Evolutionary conservation across 1,140 invertebrate species (phyloP), one percentile per base, ranked within the genome.

Genomic region (Drosophila albomicans): DNA sequence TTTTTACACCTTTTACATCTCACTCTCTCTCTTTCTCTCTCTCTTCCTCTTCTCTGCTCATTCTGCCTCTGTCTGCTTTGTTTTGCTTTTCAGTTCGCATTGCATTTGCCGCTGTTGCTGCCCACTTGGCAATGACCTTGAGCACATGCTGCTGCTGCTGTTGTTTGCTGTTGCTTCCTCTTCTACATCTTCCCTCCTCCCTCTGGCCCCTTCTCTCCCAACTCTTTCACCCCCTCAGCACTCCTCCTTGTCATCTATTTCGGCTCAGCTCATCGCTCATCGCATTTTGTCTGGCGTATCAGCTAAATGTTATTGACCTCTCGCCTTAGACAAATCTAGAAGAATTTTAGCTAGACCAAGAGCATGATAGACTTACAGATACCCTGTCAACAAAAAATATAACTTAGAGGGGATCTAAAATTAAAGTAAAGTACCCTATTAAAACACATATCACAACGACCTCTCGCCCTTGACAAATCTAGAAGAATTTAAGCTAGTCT

Each of bases 121-220:
- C 67, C 52, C 62, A 49, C 67, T 77, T 88, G 78, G 59, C 85
- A 88, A 32, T 84, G 85, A 89, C 85, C 85, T 89, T 89, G 85
- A 85, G 56, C 74, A 75, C 10, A 7, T 13, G 8, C 49, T 54
- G 61, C 41, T 15, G 43, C 54, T 56, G 25, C 25, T 56, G 20
- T 52, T 57, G 15, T 56, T 25, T 3, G 20, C 41, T 20, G 15
- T 61, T 6, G 54, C 45, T 4, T 13, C 7, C 1, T 13, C 10
- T 38, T 41, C 13, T 13, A 16, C 8, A 4, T 25, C 20, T 20
- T 35, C 16, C 16, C 32, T 10, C 30, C 10, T 49, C 35, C 8
- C 20, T 25, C 0, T 25, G 20, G 20, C 20, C 20, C 20, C 10
- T 4, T 25, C 6, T 1, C 20, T 11, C 46, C 1, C n/a, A 8